These are phyloP conservation scores for Huso huso DNA, from an alignment of 2,797 vertebrate genomes.

Conservation along the genomic window DNA sequence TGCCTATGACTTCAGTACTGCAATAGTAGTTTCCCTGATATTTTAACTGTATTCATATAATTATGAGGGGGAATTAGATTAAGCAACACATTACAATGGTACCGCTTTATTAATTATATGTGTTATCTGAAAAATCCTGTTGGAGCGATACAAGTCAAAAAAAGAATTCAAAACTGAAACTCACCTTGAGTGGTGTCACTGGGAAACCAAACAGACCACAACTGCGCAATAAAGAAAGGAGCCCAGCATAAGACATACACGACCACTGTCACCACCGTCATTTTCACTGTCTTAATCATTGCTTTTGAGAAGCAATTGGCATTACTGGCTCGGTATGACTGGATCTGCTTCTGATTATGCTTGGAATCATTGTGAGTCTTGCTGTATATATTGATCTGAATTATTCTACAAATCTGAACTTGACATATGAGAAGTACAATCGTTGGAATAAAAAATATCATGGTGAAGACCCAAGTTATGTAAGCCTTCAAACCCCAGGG, in stretches of 20 bases:
- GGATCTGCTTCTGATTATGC: slow-evolving; percentile 29
- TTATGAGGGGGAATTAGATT: too few species aligned
- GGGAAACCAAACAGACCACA: slow-evolving; percentile 53
- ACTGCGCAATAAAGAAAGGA: slow-evolving; percentile 52
- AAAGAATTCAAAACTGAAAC: slow-evolving; percentile 1
- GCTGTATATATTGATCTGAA: slow-evolving; percentile 38
- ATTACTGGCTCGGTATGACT: slow-evolving; percentile 35
- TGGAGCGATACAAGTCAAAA: too few species aligned
- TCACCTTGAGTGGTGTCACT: slow-evolving; percentile 45
- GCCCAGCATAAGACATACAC: slow-evolving; percentile 49
- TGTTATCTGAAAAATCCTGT: too few species aligned
- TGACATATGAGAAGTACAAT: slow-evolving; percentile 39
- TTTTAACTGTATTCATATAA: too few species aligned
- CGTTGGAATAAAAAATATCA: slow-evolving; percentile 47
- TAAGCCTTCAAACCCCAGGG: slow-evolving; percentile 40
- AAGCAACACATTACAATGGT: too few species aligned
- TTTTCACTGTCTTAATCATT: slow-evolving; percentile 57
- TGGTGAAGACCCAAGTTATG: slow-evolving; percentile 48
- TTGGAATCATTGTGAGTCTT: slow-evolving; percentile 35
- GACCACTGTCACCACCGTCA: slow-evolving; percentile 51
- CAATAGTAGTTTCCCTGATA: too few species aligned
- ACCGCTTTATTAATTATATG: too few species aligned
- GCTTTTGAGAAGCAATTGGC: slow-evolving; percentile 49
- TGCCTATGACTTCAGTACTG: too few species aligned
- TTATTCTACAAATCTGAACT: slow-evolving; percentile 43